Conservation (phyloP, 2,113 vertebrate genomes). For the Riparia riparia region DNA sequence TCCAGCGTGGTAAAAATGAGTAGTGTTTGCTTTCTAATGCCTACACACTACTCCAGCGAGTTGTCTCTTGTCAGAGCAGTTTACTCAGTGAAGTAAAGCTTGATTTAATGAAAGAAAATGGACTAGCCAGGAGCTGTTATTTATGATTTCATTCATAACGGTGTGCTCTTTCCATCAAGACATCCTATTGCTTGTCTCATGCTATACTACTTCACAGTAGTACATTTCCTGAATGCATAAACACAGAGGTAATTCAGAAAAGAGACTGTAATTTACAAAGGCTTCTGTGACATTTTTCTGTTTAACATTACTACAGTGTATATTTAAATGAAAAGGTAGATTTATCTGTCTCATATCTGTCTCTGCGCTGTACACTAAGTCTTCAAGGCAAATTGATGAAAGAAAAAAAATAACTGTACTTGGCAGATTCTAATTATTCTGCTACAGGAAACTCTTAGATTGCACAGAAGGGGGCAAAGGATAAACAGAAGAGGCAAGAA, state of each 20-base stretch:
- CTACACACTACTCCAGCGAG: background rate
- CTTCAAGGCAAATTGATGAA: background rate
- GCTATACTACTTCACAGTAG: background rate
- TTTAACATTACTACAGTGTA: background rate
- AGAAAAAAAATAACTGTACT: background rate
- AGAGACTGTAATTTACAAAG: background rate
- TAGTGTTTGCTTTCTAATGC: background rate
- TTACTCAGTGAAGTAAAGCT: background rate
- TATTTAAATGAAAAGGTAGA: background rate
- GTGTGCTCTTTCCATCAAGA: background rate
- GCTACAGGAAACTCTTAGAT: background rate
- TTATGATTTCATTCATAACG: background rate
- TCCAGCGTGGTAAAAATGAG: background rate
- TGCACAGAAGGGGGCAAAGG: background rate
- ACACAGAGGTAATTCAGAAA: background rate
- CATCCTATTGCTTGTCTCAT: background rate
- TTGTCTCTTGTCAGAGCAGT: background rate
- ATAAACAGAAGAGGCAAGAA: background rate
- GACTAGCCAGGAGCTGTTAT: background rate
- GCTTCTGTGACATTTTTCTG: background rate
- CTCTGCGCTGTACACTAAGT: background rate
- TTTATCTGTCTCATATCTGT: background rate
- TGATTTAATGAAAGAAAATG: constrained; percentile 1
- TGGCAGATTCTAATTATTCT: background rate
- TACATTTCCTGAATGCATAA: background rate